These are phyloP conservation scores for Trichopria drosophilae DNA, from an alignment of 2,888 invertebrate genomes.

Conservation along the genomic window DNA sequence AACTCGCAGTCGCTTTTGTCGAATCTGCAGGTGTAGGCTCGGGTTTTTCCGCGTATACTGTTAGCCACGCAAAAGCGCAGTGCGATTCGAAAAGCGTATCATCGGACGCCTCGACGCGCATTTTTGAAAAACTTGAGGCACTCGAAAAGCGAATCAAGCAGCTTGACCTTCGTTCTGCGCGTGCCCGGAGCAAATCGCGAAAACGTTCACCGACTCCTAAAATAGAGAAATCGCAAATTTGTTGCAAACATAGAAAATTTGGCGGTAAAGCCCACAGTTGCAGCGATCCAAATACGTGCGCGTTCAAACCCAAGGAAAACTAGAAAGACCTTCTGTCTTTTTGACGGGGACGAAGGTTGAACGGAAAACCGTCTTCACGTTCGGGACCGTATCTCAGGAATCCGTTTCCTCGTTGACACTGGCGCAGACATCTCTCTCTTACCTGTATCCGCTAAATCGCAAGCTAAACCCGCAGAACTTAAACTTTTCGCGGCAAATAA, in stretches of 20 bases:
- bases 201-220: no score
- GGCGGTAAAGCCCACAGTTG: constrained; percentile 23
- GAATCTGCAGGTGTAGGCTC: not conserved
- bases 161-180: no score
- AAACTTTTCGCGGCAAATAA: not conserved
- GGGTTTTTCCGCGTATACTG: not conserved
- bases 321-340: not conserved
- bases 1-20: constrained; percentile 8
- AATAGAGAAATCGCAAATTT: not conserved
- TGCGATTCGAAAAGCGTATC: no score
- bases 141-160: no score
- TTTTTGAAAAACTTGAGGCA: no score
- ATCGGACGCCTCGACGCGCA: no score
- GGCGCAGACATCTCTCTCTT: constrained; percentile 3
- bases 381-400: no score
- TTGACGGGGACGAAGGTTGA: not conserved
- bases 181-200: no score
- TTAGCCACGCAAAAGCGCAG: no score
- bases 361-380: constrained; percentile 2
- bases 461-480: not conserved
- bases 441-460: not conserved
- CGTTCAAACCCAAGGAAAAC: not conserved
- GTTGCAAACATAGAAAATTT: constrained; percentile 16
- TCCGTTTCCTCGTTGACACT: no score
- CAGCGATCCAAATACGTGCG: constrained; percentile 13